Base-by-base conservation (phyloP, 2,113 vertebrate species). In the Periophthalmodon schlosseri region DNA sequence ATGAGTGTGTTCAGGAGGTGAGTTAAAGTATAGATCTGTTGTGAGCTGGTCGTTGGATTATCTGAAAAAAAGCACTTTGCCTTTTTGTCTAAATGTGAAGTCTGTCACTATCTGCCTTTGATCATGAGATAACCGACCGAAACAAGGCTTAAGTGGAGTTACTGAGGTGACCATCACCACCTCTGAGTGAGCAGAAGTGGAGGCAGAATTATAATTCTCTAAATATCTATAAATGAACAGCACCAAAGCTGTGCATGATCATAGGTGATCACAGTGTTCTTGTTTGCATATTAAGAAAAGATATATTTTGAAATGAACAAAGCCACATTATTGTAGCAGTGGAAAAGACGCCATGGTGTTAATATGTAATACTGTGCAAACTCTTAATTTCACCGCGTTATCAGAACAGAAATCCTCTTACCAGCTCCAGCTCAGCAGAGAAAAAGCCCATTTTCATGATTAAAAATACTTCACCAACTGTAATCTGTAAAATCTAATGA, bases 321-420 rank as follows among this genome's bases (percentile, higher is more conserved):
- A 56, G 2, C 23, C 11, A 23, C 28, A 1, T 28, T 28, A 7
- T 4, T 4, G 18, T 16, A 0, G 39, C 36, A n/a, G 20, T 28
- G 20, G 67, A 74, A 57, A 78, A 20, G 57, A 76, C 71, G 10
- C 60, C 79, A 74, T 36, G 54, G 33, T 68, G 70, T 77, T 72
- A 72, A 70, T 84, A 39, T n/a, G 63, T 73, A 78, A 88, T 77
- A 70, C 52, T 23, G 52, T 46, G 14, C 64, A 57, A 67, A 24
- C 54, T 64, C 68, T 58, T 80, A 46, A 81, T 84, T 24, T 63
- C 82, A 90, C 91, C 81, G 81, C 75, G 92, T 91, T 91, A 90
- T 84, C 76, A 80, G 79, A 84, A 80, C 39, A 79, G 9, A 86
- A 88, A 92, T 90, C 81, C 88, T 87, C 81, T 89, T 89, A 85